phyloP scores from a whole-genome alignment of 2,113 vertebrate species.

The Eurypyga helias region DNA sequence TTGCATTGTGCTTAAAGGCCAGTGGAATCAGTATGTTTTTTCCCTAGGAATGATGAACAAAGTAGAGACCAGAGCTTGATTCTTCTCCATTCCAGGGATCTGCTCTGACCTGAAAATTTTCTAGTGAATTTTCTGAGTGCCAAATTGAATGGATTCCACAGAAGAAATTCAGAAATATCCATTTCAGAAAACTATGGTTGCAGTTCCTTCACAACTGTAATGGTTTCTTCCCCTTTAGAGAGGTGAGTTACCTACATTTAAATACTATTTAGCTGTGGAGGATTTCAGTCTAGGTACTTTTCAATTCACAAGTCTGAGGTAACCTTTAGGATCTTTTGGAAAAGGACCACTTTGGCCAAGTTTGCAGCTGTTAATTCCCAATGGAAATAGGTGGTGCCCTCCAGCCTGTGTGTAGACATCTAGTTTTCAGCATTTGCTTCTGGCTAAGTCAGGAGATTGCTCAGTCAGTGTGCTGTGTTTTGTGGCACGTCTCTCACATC shows the following conservation, averaged over 20 bases:
- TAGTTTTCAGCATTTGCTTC: not conserved
- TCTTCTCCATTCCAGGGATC: not conserved
- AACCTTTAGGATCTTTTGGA: not conserved
- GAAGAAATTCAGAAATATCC: not conserved
- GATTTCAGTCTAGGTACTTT: not conserved
- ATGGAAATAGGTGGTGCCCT: not conserved
- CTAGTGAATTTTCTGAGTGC: not conserved
- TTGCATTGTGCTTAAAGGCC: not conserved
- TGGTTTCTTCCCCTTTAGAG: not conserved
- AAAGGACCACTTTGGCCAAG: not conserved
- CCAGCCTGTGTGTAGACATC: not conserved
- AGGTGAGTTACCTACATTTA: not conserved
- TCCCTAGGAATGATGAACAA: not conserved
- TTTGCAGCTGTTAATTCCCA: not conserved
- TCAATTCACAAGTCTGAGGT: not conserved
- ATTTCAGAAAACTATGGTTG: not conserved
- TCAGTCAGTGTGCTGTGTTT: not conserved
- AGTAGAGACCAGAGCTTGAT: not conserved
- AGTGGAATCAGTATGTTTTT: not conserved
- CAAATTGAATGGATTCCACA: not conserved
- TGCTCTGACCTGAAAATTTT: not conserved
- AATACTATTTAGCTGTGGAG: not conserved
- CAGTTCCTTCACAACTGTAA: not conserved
- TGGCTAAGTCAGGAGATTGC: not conserved
- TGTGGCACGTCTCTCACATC: not conserved